Evolutionary conservation across 1,140 invertebrate species (phyloP).

Genomic region (Scaptomyza graminum): DNA sequence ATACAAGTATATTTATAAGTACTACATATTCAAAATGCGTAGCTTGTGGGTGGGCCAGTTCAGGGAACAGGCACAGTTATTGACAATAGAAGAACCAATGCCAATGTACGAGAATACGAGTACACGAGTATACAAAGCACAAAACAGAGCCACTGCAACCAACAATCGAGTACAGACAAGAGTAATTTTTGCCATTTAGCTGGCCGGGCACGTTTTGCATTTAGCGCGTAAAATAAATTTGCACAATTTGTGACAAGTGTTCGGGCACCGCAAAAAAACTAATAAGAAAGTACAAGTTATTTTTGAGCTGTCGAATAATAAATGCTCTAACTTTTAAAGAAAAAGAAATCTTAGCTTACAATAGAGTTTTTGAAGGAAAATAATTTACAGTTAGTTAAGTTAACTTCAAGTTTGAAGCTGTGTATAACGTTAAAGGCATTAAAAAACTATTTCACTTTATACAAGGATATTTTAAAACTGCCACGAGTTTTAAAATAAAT

Average conservation of each 20-base stretch:
- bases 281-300: not conserved
- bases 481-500: no score
- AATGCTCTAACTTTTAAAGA: not conserved
- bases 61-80: slow-evolving; percentile 60
- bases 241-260: slow-evolving; percentile 80
- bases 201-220: slow-evolving; percentile 80
- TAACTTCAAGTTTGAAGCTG: no score
- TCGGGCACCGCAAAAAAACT: slow-evolving; percentile 35
- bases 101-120: slow-evolving; percentile 4
- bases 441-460: no score
- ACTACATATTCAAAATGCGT: slow-evolving; percentile 33
- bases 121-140: not conserved
- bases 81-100: slow-evolving; percentile 58
- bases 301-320: not conserved
- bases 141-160: not conserved
- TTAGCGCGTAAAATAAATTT: slow-evolving; percentile 81
- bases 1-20: slow-evolving; percentile 14
- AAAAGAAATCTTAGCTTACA: not conserved
- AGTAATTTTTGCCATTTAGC: slow-evolving; percentile 77
- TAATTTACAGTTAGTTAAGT: no score
- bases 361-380: not conserved
- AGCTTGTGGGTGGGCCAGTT: slow-evolving; percentile 68
- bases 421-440: no score
- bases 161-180: slow-evolving; percentile 2
- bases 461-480: no score